A percentile compares a stretch with the other conserved stretches of the same genome.
phyloP scores from a whole-genome alignment of 2,113 vertebrate genomes.

The Nerophis lumbriciformis region DNA sequence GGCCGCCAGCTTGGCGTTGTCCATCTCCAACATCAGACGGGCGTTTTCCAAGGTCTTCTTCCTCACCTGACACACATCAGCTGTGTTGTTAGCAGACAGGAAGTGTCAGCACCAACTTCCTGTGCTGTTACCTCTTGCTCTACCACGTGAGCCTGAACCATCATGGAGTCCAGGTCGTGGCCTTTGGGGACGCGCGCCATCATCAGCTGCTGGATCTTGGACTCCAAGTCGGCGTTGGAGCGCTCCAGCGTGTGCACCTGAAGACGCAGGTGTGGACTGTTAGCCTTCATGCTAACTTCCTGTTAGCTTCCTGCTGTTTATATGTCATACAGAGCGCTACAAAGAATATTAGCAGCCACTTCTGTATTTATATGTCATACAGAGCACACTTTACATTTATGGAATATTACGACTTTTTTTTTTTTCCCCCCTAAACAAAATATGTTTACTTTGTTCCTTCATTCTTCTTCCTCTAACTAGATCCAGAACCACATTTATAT shows the following conservation, averaged over 20 bases:
- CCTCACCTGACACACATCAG: conserved; percentile 65
- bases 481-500: too few relatives aligned
- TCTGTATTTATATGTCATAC: too few relatives aligned
- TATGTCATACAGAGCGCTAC: too few relatives aligned
- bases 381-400: too few relatives aligned
- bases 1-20: conserved; percentile 79
- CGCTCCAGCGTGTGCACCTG: conserved; percentile 72
- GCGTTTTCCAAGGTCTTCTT: conserved; percentile 75
- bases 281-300: too few relatives aligned
- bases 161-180: conserved; percentile 72
- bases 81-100: neutral
- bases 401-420: too few relatives aligned
- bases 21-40: conserved; percentile 76
- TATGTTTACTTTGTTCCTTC: too few relatives aligned
- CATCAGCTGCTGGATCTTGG: conserved; percentile 78
- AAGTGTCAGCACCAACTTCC: neutral
- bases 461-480: too few relatives aligned
- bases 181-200: conserved; percentile 73
- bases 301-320: too few relatives aligned
- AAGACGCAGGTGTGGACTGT: neutral
- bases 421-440: too few relatives aligned
- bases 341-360: neutral
- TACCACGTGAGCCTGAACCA: conserved; percentile 71
- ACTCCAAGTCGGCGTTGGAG: conserved; percentile 75
- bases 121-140: conserved; percentile 66